phyloP scores from a whole-genome alignment of 2,888 invertebrate genomes.

The Stenolophus ochropezus region DNA sequence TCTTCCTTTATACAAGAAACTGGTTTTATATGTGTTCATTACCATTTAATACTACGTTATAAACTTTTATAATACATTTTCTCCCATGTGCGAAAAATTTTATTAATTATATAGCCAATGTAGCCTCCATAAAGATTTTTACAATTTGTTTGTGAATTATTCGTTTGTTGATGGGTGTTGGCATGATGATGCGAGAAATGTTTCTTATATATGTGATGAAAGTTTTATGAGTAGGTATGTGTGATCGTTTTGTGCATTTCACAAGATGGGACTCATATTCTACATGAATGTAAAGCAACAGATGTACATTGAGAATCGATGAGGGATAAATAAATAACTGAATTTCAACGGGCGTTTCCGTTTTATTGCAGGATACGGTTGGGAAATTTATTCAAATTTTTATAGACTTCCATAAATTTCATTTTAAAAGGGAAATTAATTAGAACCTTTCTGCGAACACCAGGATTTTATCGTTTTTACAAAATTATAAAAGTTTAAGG shows the following conservation, averaged over 20 bases:
- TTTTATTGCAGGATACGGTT: not conserved
- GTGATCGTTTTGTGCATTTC: not conserved
- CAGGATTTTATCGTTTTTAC: not conserved
- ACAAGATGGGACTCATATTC: constrained; percentile 28
- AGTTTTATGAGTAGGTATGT: constrained; percentile 26
- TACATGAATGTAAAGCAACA: constrained; percentile 29
- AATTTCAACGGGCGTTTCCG: not conserved
- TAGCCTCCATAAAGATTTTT: constrained; percentile 8
- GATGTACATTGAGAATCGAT: constrained; percentile 23
- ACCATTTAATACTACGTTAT: constrained; percentile 1
- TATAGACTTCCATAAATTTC: not conserved
- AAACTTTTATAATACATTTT: constrained; percentile 50
- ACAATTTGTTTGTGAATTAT: not conserved
- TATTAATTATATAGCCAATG: constrained; percentile 6
- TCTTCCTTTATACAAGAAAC: not conserved
- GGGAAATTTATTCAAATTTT: not conserved
- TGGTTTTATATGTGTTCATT: constrained; percentile 23
- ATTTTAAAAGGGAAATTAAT: not conserved
- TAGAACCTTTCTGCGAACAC: not conserved
- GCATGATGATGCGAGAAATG: constrained; percentile 5
- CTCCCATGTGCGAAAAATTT: not conserved
- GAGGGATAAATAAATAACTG: constrained; percentile 21
- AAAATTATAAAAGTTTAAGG: not conserved
- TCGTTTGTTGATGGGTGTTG: not conserved
- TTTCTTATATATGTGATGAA: constrained; percentile 8